Percentiles rank a stretch among this genome's conserved stretches.
These are phyloP conservation scores for Clostera curtula DNA, from an alignment of 2,888 invertebrate species.

Conservation along the genomic window DNA sequence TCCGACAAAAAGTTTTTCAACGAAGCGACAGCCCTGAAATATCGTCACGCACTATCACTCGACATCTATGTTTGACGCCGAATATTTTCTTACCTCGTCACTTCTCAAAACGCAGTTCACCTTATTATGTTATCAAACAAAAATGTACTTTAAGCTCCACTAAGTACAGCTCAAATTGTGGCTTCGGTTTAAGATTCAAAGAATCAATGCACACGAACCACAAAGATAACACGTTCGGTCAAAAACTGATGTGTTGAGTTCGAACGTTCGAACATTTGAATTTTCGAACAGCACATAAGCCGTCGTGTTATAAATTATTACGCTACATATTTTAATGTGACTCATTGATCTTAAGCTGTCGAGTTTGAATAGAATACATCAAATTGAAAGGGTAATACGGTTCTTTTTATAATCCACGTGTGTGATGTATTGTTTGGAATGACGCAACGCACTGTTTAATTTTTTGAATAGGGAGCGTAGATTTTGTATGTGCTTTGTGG, in stretches of 20 bases:
- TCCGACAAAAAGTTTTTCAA: conserved; percentile 5
- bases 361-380: conserved; percentile 50
- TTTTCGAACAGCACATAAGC: conserved; percentile 9
- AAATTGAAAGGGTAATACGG: conserved; percentile 48
- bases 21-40: conserved; percentile 40
- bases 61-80: conserved; percentile 56
- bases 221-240: conserved; percentile 14
- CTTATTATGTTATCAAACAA: conserved; percentile 11
- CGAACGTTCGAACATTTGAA: conserved; percentile 8
- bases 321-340: conserved; percentile 48
- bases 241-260: conserved; percentile 16
- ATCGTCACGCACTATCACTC: conserved; percentile 61
- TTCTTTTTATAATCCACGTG: conserved; percentile 41
- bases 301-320: conserved; percentile 36
- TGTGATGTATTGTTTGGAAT: conserved; percentile 25
- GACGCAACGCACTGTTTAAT: conserved; percentile 17
- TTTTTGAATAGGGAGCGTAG: conserved; percentile 4
- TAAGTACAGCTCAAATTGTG: conserved; percentile 13
- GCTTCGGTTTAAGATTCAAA: conserved; percentile 6
- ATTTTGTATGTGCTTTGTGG: too few relatives aligned
- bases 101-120: conserved; percentile 35
- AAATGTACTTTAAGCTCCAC: conserved; percentile 21
- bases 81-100: conserved; percentile 71
- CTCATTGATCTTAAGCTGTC: conserved; percentile 49
- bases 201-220: conserved; percentile 20